These are phyloP conservation scores for Montipora cactus DNA, from an alignment of 64 coral and sea anemone genomes.

Conservation along the genomic window DNA sequence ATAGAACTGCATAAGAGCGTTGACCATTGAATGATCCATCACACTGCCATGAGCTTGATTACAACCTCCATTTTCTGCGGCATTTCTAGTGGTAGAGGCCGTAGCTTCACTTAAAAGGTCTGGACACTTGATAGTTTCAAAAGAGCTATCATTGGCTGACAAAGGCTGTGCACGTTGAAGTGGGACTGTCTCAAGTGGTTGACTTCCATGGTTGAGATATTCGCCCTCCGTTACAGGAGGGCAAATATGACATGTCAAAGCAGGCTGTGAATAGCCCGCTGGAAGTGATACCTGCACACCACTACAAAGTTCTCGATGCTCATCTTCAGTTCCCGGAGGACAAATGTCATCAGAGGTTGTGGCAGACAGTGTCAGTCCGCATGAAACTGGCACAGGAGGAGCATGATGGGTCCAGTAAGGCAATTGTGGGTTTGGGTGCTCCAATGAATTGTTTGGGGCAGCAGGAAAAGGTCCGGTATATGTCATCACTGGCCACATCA, in stretches of 20 bases:
- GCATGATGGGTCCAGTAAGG: not conserved
- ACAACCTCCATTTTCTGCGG: not conserved
- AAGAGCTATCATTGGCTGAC: not conserved
- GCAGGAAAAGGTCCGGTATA: not conserved
- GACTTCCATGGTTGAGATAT: not conserved
- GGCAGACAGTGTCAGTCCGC: not conserved
- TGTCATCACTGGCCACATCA: not conserved
- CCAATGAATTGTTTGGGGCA: not conserved
- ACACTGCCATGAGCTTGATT: not conserved
- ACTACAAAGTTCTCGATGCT: not conserved
- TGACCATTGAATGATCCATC: not conserved
- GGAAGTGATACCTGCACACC: not conserved
- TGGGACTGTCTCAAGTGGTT: not conserved
- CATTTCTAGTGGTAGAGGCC: not conserved
- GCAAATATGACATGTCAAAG: not conserved
- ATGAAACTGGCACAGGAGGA: not conserved
- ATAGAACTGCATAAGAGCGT: conserved; percentile 10
- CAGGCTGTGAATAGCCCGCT: too few relatives aligned
- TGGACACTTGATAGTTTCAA: not conserved
- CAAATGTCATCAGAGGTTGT: not conserved
- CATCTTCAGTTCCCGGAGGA: conserved; percentile 21
- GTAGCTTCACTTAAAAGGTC: not conserved
- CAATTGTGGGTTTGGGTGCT: not conserved
- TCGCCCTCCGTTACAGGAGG: not conserved
- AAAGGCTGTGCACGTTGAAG: not conserved